These are phyloP conservation scores for Polydrusus pterygomalis DNA, from an alignment of 2,888 invertebrate genomes.

Conservation along the genomic window DNA sequence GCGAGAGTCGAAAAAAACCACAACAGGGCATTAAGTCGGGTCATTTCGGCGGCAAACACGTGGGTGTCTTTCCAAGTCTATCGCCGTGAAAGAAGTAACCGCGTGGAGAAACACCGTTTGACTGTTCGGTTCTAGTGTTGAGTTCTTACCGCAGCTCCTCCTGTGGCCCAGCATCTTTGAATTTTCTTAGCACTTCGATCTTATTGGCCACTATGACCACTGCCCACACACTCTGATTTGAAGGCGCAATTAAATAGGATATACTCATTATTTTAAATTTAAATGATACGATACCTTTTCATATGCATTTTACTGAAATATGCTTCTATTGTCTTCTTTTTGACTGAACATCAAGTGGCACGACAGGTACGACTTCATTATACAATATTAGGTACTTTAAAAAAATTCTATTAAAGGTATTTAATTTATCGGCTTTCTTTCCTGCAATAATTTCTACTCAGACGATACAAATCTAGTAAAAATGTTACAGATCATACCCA, in stretches of 20 bases:
- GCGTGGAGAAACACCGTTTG: constrained; percentile 67
- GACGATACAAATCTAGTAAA: no score
- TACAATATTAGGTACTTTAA: background rate
- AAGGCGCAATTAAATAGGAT: constrained; percentile 54
- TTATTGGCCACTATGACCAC: constrained; percentile 67
- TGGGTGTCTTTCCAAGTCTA: constrained; percentile 50
- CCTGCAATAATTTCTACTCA: no score
- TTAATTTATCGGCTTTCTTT: background rate
- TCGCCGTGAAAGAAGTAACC: constrained; percentile 56
- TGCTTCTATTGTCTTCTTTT: constrained; percentile 20
- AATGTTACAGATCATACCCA: no score
- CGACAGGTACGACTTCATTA: background rate
- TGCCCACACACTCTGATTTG: constrained; percentile 64
- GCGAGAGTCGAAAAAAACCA: constrained; percentile 43
- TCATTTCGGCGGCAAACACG: constrained; percentile 56
- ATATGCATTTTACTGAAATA: constrained; percentile 25
- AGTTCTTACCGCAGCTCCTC: constrained; percentile 66
- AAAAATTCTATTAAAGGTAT: background rate
- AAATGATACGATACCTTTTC: constrained; percentile 26
- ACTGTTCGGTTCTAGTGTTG: constrained; percentile 61
- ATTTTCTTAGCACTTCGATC: constrained; percentile 68
- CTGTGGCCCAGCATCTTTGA: constrained; percentile 68
- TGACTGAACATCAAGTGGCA: constrained; percentile 7
- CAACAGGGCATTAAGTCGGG: constrained; percentile 49
- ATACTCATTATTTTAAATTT: constrained; percentile 51